Base-by-base conservation (phyloP, 2,888 invertebrate species). In the Ormyrus pomaceus region DNA sequence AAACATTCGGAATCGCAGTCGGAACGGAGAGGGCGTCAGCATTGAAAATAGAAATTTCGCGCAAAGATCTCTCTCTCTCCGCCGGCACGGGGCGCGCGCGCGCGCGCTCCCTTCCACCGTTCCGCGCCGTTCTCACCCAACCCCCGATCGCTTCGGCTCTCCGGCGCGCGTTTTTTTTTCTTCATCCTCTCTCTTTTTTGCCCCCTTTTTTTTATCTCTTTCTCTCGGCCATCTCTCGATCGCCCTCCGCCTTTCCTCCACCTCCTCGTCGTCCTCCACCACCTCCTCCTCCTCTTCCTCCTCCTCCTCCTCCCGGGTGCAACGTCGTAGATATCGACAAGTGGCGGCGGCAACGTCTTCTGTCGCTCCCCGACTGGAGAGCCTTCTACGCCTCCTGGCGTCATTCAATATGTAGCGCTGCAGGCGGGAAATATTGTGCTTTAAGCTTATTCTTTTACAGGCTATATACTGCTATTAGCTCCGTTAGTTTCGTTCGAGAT, bases 221-320 rank as follows among this genome's bases (percentile, higher is more conserved):
- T 55, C 59, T 10, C 9, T 46, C 64, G 34, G 53, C 61, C 53
- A 65, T 71, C 68, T 79, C 68, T 72, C 77, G 59, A 75, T 56
- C 69, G 62, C 62, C 45, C 34, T 45, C 50, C 13, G 61, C 79
- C 59, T 78, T 74, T 64, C 74, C 78, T 75, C 80, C 19, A 13
- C 59, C 53, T 53, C 70, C 50, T 48, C 46, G 46, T 82, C 81
- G 72, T 59, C 73, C 34, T 62, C 79, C 76, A 59, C 74, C 78
- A 70, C 80, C 19, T 19, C 59, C 53, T 53, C 70, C 50, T 48
- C 46, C 62, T 82, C 81, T 72, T 59, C 73, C 53, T 9, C 65
- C 19, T 8, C 59, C 34, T 8, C 61, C 13, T 50, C 62, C n/a
- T 10, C 48, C 70, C 19, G 19, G 10, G 19, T 50, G 62, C 72